Evolutionary conservation across 2,888 invertebrate genomes (phyloP), one percentile per base, ranked within the genome.

Genomic region (Mimas tiliae): DNA sequence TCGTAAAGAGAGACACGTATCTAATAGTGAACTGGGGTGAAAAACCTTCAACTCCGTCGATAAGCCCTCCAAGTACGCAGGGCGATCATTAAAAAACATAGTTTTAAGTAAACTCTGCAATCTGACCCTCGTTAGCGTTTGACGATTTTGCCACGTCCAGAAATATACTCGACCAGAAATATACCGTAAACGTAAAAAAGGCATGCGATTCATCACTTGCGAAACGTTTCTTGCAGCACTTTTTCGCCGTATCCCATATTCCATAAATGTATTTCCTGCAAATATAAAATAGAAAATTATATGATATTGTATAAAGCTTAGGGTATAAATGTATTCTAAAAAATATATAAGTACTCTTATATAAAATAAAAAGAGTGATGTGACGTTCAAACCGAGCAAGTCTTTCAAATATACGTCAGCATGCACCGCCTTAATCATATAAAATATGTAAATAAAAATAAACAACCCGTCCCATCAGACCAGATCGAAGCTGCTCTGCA

Each of bases 31-130:
- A 71, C 72, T 80, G 83, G 85, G 90, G 88, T 90, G 85, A 90
- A 88, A 88, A 88, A 87, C 87, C 89, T 79, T 72, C 72, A 78
- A 72, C 66, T 71, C 68, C 72, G 73, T 79, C 76, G 91, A 91
- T 92, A 91, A 89, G 76, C 76, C 73, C 80, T 81, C 78, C 81
- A 77, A 88, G 84, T 88, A 14, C 14, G 85, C 87, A 84, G 76
- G 78, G 73, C 82, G 79, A 86, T 87, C 86, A 86, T 86, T 87
- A 89, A 89, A 89, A 89, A 90, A 88, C 88, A 90, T 83, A 38
- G 38, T 27, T 27, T 84, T 77, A 84, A 75, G 78, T 80, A 84
- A 82, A 82, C 80, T 77, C 74, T 75, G 77, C 79, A 81, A 82
- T 76, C 89, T 87, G 90, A 88, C 90, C 80, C 85, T 83, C 76